These are phyloP conservation scores for Caenorhabditis briggsae DNA, from an alignment of 1,140 invertebrate genomes.

Conservation along the genomic window DNA sequence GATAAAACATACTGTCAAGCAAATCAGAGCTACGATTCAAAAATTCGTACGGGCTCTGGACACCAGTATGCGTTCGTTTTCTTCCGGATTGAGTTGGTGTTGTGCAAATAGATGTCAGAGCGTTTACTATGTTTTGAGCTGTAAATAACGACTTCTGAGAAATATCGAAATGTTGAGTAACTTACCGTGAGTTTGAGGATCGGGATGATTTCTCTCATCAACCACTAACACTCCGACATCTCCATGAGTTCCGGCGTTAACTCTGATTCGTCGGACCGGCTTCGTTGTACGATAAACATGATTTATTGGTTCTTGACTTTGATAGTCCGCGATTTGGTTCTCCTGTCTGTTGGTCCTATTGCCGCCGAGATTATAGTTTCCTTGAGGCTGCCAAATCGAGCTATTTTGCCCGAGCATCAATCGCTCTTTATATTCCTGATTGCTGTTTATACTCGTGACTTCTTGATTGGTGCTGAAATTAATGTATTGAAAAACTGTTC, in stretches of 20 bases:
- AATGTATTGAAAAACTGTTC: not conserved
- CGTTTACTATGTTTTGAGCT: not conserved
- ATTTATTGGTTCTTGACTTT: too few relatives aligned
- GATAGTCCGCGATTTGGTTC: not conserved
- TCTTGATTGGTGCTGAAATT: conserved; percentile 55
- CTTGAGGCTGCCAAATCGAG: not conserved
- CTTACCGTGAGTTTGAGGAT: not conserved
- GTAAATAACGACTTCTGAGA: not conserved
- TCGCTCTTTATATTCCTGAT: not conserved
- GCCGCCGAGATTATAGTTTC: not conserved
- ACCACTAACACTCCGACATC: conserved; percentile 42
- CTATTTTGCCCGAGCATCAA: conserved; percentile 7
- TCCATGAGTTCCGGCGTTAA: conserved; percentile 21
- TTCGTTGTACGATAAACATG: conserved; percentile 1
- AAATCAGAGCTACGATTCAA: not conserved
- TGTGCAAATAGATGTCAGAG: not conserved
- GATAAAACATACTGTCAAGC: not conserved
- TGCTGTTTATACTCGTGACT: conserved; percentile 43
- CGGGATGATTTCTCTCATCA: not conserved
- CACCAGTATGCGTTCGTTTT: not conserved
- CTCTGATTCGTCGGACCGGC: not conserved
- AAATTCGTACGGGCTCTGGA: not conserved
- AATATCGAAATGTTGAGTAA: not conserved
- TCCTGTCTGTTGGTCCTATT: not conserved
- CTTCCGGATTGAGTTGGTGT: conserved; percentile 7